phyloP scores from a whole-genome alignment of 2,888 invertebrate species.

The Temnothorax rugatulus region DNA sequence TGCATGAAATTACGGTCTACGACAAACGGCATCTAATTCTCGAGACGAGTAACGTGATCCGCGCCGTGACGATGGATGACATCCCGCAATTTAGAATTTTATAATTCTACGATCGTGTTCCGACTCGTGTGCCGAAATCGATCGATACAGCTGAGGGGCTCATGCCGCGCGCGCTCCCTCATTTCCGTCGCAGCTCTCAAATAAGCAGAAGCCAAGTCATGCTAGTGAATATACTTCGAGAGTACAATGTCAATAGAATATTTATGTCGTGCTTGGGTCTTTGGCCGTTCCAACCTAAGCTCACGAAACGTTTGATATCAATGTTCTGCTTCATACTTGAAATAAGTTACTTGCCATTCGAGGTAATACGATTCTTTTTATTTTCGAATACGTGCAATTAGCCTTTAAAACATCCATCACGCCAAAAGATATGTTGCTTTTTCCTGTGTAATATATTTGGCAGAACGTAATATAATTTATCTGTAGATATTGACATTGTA shows the following conservation, averaged over 20 bases:
- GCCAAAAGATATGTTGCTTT: not conserved
- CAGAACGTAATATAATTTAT: not conserved
- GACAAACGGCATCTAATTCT: not conserved
- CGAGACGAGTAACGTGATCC: not conserved
- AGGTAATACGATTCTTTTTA: constrained; percentile 17
- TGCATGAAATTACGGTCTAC: not conserved
- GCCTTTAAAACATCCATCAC: not conserved
- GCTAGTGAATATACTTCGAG: constrained; percentile 14
- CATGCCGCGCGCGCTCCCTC: not conserved
- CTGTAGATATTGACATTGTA: constrained; percentile 31
- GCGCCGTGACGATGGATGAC: not conserved
- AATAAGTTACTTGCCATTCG: constrained; percentile 27
- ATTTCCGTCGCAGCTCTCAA: not conserved
- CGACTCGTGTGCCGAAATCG: not conserved
- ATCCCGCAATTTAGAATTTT: constrained; percentile 31
- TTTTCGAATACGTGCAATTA: not conserved
- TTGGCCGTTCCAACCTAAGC: constrained; percentile 32
- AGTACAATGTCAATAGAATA: constrained; percentile 23
- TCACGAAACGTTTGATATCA: not conserved
- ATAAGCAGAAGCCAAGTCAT: not conserved
- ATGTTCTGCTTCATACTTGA: not conserved
- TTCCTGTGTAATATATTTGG: not conserved
- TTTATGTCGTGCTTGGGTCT: constrained; percentile 23
- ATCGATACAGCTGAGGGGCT: not conserved
- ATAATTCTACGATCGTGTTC: not conserved